A percentile compares a stretch with the other conserved stretches of the same genome.
These are phyloP conservation scores for Gracilinanus agilis DNA, from an alignment of 2,113 vertebrate genomes.

Conservation along the genomic window DNA sequence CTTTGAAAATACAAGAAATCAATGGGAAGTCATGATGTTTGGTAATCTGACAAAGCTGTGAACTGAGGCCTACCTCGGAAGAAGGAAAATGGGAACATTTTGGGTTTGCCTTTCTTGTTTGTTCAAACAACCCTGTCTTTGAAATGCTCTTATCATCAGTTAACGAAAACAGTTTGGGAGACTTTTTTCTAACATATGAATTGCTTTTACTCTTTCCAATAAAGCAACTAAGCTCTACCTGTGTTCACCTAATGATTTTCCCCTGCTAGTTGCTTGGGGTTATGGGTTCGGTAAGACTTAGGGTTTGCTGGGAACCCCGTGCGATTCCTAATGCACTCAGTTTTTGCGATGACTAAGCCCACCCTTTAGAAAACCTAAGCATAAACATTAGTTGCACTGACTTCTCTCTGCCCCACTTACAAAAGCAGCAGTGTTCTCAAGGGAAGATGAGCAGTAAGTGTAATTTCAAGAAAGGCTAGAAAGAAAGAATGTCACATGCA, in stretches of 20 bases:
- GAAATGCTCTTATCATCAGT: not conserved
- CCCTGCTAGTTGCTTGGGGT: not conserved
- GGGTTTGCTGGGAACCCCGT: not conserved
- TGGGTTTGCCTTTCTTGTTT: slow-evolving; percentile 5
- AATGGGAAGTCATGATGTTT: not conserved
- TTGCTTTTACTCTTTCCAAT: not conserved
- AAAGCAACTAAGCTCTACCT: slow-evolving; percentile 6
- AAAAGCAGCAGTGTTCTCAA: slow-evolving; percentile 19
- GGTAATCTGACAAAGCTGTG: not conserved
- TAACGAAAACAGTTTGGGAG: slow-evolving; percentile 3
- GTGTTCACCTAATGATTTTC: not conserved
- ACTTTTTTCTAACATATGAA: not conserved
- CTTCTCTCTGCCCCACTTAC: not conserved
- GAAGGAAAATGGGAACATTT: slow-evolving; percentile 4
- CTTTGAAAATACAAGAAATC: slow-evolving; percentile 41
- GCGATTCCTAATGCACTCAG: not conserved
- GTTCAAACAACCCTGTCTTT: not conserved
- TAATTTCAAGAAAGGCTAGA: not conserved
- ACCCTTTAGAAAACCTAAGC: slow-evolving; percentile 1
- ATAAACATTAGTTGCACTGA: not conserved
- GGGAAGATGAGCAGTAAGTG: not conserved
- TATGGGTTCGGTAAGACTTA: not conserved
- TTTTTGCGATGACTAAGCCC: slow-evolving; percentile 2
- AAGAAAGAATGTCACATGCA: not conserved
- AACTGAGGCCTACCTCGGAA: not conserved